Base-by-base conservation (phyloP, 2,888 invertebrate genomes). In the Himalopsyche tibetana region DNA sequence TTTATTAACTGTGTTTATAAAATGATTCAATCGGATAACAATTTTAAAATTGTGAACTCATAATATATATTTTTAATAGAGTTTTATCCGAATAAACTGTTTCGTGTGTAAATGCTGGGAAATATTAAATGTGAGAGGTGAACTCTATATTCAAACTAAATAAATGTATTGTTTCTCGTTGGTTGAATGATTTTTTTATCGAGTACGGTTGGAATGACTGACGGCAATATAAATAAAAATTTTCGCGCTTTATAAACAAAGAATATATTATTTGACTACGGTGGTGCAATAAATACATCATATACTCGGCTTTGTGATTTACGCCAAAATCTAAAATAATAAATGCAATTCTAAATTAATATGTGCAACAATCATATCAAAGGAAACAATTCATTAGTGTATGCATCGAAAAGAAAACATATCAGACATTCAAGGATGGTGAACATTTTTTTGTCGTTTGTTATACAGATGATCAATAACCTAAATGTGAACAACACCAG, bases 311-410 rank as follows among this genome's bases (percentile, higher is more conserved):
- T 9, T 9, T 11, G 2, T 45, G 9, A 45, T 45, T 45, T 45
- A 9, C 45, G 8, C 9, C 45, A 45, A 45, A 45, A 11, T 9
- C 45, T 45, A 9, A 45, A 45, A 51, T 51, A 51, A 28, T 55
- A 51, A 19, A 28, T 82, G 17, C 4, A 0, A 28, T 8, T 15
- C 5, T 80, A 42, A 42, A 19, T 45, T 36, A 82, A 51, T 82
- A 85, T 85, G 85, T 82, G 85, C 45, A 69, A 85, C 36, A 17
- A 82, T 15, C 55, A 82, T 69, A 55, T 74, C 69, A 85, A 74
- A 40, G 82, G 45, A 82, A 80, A 63, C 19, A 63, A 19, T 38
- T 82, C 40, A 11, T 82, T 85, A 19, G 63, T 63, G 63, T 9
- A 28, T 74, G 82, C 56, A 12, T 19, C 45, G n/a, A 82, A 74